phyloP scores from a whole-genome alignment of 2,113 vertebrate species.

The Marmota monax region DNA sequence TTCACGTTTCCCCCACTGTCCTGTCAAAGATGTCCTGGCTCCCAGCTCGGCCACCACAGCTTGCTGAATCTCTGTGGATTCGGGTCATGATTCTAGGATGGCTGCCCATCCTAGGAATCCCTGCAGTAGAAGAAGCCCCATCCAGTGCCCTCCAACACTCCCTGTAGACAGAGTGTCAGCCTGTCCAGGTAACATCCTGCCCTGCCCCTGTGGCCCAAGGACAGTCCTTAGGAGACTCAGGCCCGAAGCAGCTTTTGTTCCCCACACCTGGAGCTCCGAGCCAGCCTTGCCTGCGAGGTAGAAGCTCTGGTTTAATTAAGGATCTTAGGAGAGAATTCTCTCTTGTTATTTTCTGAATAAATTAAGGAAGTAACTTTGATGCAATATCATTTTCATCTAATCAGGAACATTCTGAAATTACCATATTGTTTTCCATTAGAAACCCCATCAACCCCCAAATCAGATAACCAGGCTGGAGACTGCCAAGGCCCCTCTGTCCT shows the following conservation, averaged over 20 bases:
- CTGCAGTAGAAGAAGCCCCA: neutral
- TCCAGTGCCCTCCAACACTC: fast-evolving
- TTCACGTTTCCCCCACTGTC: neutral
- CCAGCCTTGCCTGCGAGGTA: conserved; percentile 63
- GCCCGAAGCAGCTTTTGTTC: conserved; percentile 83
- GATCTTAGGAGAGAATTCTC: conserved; percentile 89
- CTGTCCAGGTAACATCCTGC: neutral
- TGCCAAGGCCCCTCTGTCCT: conserved; percentile 84
- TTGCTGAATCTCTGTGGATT: neutral
- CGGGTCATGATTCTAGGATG: neutral
- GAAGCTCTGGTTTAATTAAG: conserved; percentile 90
- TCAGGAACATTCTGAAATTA: conserved; percentile 91
- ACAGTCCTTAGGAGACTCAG: neutral
- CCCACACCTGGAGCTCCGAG: conserved; percentile 83
- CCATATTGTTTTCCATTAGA: conserved; percentile 91
- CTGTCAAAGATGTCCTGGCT: neutral
- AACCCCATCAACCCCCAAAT: conserved; percentile 88
- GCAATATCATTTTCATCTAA: conserved; percentile 92
- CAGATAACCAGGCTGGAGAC: conserved; percentile 86
- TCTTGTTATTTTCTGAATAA: conserved; percentile 90
- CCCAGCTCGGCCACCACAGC: neutral
- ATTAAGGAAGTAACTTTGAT: conserved; percentile 92
- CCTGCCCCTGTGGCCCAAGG: neutral
- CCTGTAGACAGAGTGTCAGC: neutral
- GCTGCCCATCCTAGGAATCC: neutral